phyloP scores from a whole-genome alignment of 2,113 vertebrate species.

The Nesogale talazaci region DNA sequence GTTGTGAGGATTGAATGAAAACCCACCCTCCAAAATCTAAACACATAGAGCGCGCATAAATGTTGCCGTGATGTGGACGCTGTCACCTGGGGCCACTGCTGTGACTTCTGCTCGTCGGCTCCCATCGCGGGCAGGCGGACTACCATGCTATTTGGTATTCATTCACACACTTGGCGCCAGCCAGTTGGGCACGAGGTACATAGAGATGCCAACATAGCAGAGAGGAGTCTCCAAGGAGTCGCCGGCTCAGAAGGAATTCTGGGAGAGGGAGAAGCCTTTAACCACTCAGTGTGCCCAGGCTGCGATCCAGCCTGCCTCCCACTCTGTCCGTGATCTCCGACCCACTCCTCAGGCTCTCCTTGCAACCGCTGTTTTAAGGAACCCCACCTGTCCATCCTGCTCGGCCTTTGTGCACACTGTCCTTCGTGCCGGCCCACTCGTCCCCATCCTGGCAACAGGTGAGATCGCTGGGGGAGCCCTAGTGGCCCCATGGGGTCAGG shows the following conservation, averaged over 20 bases:
- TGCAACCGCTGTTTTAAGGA: not conserved
- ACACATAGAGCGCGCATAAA: not conserved
- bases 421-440: not conserved
- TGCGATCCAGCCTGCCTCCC: not conserved
- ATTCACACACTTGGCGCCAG: not conserved
- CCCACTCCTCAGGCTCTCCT: not conserved
- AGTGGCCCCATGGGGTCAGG: not conserved
- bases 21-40: not conserved
- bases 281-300: not conserved
- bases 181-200: not conserved
- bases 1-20: conserved; percentile 36
- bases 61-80: fast-evolving
- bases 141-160: not conserved
- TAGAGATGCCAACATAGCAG: not conserved
- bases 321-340: not conserved
- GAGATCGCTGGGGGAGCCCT: too few species aligned
- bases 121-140: not conserved
- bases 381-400: not conserved
- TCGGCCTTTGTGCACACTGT: not conserved
- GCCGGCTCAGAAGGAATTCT: not conserved
- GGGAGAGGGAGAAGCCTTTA: conserved; percentile 1
- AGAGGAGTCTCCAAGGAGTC: not conserved
- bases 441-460: conserved; percentile 9
- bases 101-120: not conserved
- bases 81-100: not conserved